Conservation (phyloP, 2,113 vertebrate species). For the Pontoporia blainvillei region DNA sequence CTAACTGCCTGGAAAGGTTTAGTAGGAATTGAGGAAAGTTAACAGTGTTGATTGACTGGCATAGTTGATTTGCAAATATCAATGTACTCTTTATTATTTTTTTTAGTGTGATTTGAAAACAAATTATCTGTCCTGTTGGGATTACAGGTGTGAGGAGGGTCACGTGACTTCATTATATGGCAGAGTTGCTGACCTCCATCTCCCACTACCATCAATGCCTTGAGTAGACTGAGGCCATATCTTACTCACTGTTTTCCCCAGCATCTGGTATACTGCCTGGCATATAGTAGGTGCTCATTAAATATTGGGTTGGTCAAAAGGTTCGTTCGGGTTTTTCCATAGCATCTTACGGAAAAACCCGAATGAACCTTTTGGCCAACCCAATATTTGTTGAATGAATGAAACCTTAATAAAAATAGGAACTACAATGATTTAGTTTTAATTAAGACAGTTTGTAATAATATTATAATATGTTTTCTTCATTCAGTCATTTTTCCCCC, state of each 20-base stretch:
- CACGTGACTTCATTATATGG: neutral
- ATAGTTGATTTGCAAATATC: neutral
- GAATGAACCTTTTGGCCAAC: too few relatives aligned
- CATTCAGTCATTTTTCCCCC: neutral
- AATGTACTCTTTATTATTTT: neutral
- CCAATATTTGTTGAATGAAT: neutral
- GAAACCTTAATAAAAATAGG: neutral
- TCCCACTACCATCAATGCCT: neutral
- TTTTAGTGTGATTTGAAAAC: neutral
- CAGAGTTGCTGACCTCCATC: neutral
- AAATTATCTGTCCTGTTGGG: neutral
- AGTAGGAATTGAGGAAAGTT: neutral
- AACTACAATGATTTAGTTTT: neutral
- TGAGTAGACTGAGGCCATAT: neutral
- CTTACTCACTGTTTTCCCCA: neutral
- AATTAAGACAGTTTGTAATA: neutral
- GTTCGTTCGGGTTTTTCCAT: too few relatives aligned
- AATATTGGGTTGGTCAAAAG: neutral
- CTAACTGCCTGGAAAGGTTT: neutral
- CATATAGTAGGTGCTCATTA: neutral
- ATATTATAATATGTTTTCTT: neutral
- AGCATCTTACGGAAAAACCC: too few relatives aligned
- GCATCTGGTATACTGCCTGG: neutral
- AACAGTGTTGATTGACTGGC: neutral
- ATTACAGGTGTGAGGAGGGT: neutral